phyloP scores from a whole-genome alignment of 2,888 invertebrate genomes.

The Nemoura dubitans region DNA sequence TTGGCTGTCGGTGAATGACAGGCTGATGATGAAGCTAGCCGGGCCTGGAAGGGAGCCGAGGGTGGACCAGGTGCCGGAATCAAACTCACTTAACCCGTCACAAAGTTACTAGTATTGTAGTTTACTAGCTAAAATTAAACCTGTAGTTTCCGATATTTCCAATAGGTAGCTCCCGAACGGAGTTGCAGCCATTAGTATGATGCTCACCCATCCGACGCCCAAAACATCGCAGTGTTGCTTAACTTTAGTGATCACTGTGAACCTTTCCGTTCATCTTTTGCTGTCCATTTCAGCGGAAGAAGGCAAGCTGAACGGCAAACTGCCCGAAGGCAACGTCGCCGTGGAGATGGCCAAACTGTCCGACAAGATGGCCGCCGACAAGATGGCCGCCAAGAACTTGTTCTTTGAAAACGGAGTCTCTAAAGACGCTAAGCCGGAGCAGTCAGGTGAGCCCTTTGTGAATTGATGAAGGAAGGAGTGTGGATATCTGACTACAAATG shows the following conservation, averaged over 20 bases:
- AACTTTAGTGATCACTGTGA: conserved; percentile 54
- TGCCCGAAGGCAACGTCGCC: not conserved
- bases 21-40: too few relatives aligned
- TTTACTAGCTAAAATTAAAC: too few relatives aligned
- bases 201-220: conserved; percentile 54
- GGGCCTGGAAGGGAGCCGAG: too few relatives aligned
- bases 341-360: conserved; percentile 18
- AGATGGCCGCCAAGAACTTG: not conserved
- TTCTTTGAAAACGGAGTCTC: not conserved
- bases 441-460: not conserved
- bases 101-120: too few relatives aligned
- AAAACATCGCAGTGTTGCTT: conserved; percentile 55
- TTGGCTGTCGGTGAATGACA: too few relatives aligned
- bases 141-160: too few relatives aligned
- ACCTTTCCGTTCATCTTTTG: conserved; percentile 55
- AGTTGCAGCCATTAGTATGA: too few relatives aligned
- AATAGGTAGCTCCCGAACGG: too few relatives aligned
- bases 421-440: not conserved
- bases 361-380: not conserved
- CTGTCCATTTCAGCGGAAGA: conserved; percentile 55
- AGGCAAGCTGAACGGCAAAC: conserved; percentile 52
- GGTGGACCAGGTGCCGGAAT: too few relatives aligned
- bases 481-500: too few relatives aligned
- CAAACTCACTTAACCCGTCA: too few relatives aligned
- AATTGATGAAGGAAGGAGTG: too few relatives aligned